Conservation (phyloP, 2,797 vertebrate genomes). For the Clarias pachynema region DNA sequence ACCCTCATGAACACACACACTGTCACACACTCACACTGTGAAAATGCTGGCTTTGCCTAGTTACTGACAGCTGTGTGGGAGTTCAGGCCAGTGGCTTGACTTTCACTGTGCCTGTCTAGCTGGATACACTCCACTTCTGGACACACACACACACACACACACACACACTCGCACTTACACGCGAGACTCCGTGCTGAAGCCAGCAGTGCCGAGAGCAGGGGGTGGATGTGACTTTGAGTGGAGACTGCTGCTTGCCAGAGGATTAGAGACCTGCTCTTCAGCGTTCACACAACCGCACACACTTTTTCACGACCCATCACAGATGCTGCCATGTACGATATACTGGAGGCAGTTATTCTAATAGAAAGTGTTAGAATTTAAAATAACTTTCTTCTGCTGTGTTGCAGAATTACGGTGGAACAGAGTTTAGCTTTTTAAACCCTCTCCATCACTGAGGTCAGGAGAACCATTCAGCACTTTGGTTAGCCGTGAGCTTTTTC, state of each 20-base stretch:
- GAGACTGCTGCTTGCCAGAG: conserved; percentile 43
- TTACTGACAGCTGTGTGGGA: conserved; percentile 38
- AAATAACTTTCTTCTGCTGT: not conserved
- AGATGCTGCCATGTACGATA: not conserved
- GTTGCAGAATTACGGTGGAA: not conserved
- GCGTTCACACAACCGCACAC: conserved; percentile 27
- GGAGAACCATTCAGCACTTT: not conserved
- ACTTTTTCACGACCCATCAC: conserved; percentile 31
- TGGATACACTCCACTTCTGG: conserved; percentile 26
- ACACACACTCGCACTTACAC: conserved; percentile 18
- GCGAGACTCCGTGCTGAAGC: conserved; percentile 7
- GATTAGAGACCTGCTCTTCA: conserved; percentile 52
- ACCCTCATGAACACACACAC: not conserved
- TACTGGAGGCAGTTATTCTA: not conserved
- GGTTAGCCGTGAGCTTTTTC: not conserved
- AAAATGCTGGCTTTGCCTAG: conserved; percentile 18
- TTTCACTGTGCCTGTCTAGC: conserved; percentile 41
- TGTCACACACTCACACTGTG: not conserved
- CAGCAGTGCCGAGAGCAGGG: conserved; percentile 45
- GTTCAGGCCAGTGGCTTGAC: conserved; percentile 43
- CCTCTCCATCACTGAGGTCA: not conserved
- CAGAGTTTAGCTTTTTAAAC: not conserved
- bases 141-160: conserved; percentile 33
- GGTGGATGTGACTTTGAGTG: conserved; percentile 63
- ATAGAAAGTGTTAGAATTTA: not conserved